Conservation (phyloP, 2,888 invertebrate genomes). For the Lagria hirta region DNA sequence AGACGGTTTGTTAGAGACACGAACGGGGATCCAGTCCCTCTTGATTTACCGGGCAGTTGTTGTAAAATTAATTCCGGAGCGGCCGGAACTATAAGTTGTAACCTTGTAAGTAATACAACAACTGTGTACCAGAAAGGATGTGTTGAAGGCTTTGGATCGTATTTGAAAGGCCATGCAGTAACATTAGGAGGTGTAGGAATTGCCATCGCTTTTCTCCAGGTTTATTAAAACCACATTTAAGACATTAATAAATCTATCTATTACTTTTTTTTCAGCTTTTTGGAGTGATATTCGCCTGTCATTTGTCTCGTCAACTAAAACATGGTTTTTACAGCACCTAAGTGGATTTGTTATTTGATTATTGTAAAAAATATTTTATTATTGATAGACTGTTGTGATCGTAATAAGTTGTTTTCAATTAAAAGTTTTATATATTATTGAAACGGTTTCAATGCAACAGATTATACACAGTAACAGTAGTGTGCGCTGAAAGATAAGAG, state of each 20-base stretch:
- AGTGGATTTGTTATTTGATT: no score
- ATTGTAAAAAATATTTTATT: no score
- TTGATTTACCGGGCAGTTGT: constrained; percentile 65
- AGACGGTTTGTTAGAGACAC: no score
- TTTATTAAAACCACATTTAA: constrained; percentile 48
- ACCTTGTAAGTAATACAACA: constrained; percentile 25
- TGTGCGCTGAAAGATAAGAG: no score
- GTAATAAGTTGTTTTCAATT: no score
- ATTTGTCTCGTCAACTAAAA: constrained; percentile 73
- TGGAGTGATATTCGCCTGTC: constrained; percentile 88
- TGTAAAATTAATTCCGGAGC: constrained; percentile 59
- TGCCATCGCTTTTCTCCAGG: constrained; percentile 84
- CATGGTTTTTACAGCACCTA: constrained; percentile 41
- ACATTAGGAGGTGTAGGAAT: constrained; percentile 80
- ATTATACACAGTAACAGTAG: no score
- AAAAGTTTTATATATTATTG: no score
- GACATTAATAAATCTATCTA: constrained; percentile 1
- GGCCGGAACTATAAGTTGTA: constrained; percentile 53
- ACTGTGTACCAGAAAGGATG: constrained; percentile 65
- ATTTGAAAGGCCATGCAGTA: constrained; percentile 70
- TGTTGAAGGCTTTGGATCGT: constrained; percentile 61
- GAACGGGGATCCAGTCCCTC: no score
- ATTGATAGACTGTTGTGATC: no score
- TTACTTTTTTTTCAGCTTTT: constrained; percentile 65
- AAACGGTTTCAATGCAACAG: no score